These are phyloP conservation scores for Chamaea fasciata DNA, from an alignment of 2,113 vertebrate genomes.

Conservation along the genomic window DNA sequence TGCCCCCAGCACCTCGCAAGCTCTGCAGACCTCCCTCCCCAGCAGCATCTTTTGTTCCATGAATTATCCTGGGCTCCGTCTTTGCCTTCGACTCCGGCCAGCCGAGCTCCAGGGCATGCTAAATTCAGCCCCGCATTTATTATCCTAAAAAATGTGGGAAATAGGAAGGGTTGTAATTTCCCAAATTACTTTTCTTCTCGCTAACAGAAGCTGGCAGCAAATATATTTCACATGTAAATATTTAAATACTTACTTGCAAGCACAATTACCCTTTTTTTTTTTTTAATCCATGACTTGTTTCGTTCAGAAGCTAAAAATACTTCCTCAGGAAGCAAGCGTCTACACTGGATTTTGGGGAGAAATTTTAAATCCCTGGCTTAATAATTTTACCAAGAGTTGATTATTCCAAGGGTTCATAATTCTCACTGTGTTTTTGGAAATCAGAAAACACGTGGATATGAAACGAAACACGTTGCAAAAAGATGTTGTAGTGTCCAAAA, in stretches of 20 bases:
- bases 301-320: constrained; percentile 2
- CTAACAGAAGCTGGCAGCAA: constrained; percentile 62
- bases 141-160: constrained; percentile 24
- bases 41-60: not conserved
- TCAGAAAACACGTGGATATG: not conserved
- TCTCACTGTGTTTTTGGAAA: not conserved
- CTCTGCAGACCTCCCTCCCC: not conserved
- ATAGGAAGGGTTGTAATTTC: constrained; percentile 2
- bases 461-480: not conserved
- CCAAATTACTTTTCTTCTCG: constrained; percentile 54
- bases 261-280: constrained; percentile 24
- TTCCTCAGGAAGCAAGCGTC: not conserved
- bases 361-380: not conserved
- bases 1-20: not conserved
- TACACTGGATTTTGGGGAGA: not conserved
- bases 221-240: constrained; percentile 69
- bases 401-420: not conserved
- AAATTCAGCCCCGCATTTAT: constrained; percentile 47
- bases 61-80: not conserved
- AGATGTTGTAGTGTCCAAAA: not conserved
- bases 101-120: not conserved
- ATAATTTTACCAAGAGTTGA: not conserved
- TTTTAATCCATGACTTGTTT: not conserved
- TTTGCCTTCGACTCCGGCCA: not conserved
- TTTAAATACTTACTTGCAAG: constrained; percentile 30